Evolutionary conservation across 2,797 vertebrate genomes (phyloP).

Genomic region (Muraenolepis orangiensis): DNA sequence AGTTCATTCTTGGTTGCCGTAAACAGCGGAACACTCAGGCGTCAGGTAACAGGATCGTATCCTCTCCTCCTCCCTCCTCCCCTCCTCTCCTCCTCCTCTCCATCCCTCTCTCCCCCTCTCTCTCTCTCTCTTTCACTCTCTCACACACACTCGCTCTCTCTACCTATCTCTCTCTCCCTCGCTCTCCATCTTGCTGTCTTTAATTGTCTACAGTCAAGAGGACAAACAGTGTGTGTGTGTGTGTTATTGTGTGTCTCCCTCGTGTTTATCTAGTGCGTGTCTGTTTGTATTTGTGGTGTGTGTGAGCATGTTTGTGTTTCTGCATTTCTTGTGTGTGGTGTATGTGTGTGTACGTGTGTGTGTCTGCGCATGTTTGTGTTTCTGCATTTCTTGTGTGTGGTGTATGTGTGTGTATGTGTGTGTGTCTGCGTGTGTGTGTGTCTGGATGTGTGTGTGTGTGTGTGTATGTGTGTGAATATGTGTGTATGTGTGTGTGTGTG

Average conservation of each 20-base stretch:
- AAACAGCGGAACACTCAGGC: conserved; percentile 58
- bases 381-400: too few species aligned
- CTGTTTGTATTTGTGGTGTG: conserved; percentile 1
- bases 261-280: not conserved
- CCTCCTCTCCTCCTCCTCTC: not conserved
- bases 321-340: not conserved
- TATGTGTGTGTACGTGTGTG: conserved; percentile 12
- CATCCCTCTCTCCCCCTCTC: conserved; percentile 30
- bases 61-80: conserved; percentile 4
- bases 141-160: not conserved
- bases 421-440: not conserved
- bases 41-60: conserved; percentile 69
- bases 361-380: conserved; percentile 2
- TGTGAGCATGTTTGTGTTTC: too few species aligned
- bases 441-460: not conserved
- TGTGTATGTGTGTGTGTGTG: not conserved
- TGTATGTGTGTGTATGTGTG: not conserved
- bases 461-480: not conserved
- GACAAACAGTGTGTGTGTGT: conserved; percentile 17
- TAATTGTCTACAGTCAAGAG: conserved; percentile 19
- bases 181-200: not conserved
- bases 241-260: not conserved
- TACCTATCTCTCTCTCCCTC: too few species aligned
- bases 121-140: conserved; percentile 12
- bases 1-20: conserved; percentile 63